Base-by-base conservation (phyloP, 2,797 vertebrate species). In the Xiphorhynchus erythropygius region DNA sequence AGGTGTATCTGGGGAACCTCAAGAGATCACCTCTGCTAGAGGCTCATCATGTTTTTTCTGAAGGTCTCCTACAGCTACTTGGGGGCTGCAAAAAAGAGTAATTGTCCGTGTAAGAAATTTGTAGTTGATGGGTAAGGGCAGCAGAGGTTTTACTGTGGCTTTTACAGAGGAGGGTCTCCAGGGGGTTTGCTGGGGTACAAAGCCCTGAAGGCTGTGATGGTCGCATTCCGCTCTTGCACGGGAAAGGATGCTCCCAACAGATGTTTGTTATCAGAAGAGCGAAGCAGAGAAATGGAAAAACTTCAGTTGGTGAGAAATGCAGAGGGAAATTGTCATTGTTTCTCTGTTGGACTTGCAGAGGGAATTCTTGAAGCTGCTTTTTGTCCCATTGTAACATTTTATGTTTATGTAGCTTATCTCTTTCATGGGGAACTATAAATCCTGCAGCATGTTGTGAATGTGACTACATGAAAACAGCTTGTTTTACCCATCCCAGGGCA, bases 301-400 rank as follows among this genome's bases (percentile, higher is more conserved):
- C 55, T 90, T 97, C 93, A 95, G 86, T 88, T 95, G 92, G 67
- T 2, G 10, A 77, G 60, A 92, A 89, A 82, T 19, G 41, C 55
- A 59, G 55, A 46, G 70, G 74, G 46, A 81, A 84, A 49, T 82
- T 32, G 47, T 42, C 15, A 15, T 71, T 62, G 25, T 91, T 84
- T 96, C 88, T 22, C 28, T 92, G 4, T 39, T 84, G 71, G 52
- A 30, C 56, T 95, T 82, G 59, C 30, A 74, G 63, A 84, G 63
- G 52, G 70, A 84, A 39, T 90, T 87, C 44, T 90, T 80, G 56
- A 93, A 92, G 77, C 77, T 79, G 63, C 14, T 82, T 94, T 93
- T 60, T 76, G 70, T 84, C 92, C 59, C 10, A 12, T 84, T 82
- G 67, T 91, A 95, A 49, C 9, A 23, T 70, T 90, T 89, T 35